Evolutionary conservation across 2,888 invertebrate genomes (phyloP), one percentile per base, ranked within the genome.

Genomic region (Monopis laevigella): DNA sequence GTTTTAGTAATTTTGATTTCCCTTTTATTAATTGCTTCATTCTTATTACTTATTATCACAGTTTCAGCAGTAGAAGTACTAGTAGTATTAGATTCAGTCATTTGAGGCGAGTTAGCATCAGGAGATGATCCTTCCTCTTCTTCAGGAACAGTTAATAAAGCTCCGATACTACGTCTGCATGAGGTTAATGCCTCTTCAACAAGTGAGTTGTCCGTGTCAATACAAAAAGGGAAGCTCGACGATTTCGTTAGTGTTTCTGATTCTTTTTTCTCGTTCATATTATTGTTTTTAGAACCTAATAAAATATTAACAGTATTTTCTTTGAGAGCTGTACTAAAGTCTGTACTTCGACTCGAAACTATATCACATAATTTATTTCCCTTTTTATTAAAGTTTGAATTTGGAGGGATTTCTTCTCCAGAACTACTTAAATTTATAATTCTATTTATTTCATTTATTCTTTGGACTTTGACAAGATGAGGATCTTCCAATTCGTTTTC

Each of bases 1-100:
- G 59, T 65, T 53, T 75, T 78, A 48, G 56, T 58, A n/a, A n/a
- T n/a, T 57, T 62, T 72, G 45, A 70, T 60, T 41, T 75, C 74
- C 49, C 62, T 66, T 45, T 59, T 67, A 44, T 53, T 17, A 4
- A 40, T 48, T 32, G 54, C 60, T 42, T 77, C 77, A 59, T 65
- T 69, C 64, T 75, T 82, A 74, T 77, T 85, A 69, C 84, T 85
- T 71, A 87, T 82, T 64, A 87, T 86, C 62, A 88, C 83, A 57
- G 88, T 88, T 69, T 88, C 88, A 46, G 88, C 87, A 44, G 88
- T 88, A 53, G 88, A 88, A 43, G 85, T 83, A 63, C 85, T 86
- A 43, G 86, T 86, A 47, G 86, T 86, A 56, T 85, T 75, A 10
- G 86, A 86, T 68, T 86, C 86, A 62, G 84, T 85, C 74, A 85